A percentile compares a stretch with the other conserved stretches of the same genome.
These are phyloP conservation scores for Hydropsyche betteni DNA, from an alignment of 2,888 invertebrate species.

Conservation along the genomic window DNA sequence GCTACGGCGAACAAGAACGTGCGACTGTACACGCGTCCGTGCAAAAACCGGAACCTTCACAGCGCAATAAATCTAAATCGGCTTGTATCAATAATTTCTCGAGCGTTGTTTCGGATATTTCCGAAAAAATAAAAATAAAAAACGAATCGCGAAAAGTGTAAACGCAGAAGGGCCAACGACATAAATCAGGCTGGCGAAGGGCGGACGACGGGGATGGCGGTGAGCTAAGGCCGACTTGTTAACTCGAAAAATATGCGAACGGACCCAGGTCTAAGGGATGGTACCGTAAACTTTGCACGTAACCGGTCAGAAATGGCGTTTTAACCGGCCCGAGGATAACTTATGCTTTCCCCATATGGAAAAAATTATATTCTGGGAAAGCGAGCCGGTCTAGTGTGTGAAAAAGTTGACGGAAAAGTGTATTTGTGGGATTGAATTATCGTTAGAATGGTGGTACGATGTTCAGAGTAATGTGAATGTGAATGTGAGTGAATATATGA, in stretches of 20 bases:
- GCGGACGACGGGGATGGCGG: neutral
- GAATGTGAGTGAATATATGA: no score
- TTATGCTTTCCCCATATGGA: neutral
- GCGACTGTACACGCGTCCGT: no score
- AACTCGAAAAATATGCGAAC: constrained; percentile 28
- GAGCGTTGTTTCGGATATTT: neutral
- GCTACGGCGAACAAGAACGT: no score
- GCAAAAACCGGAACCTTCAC: neutral
- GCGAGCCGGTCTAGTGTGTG: no score
- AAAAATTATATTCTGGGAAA: no score
- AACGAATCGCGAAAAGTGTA: neutral
- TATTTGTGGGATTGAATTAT: no score
- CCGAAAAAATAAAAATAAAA: neutral
- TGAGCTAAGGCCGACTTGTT: constrained; percentile 15
- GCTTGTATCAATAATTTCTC: constrained; percentile 20
- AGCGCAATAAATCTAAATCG: constrained; percentile 4
- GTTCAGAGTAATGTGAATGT: no score
- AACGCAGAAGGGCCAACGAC: neutral
- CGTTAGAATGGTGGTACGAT: no score
- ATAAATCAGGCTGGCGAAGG: constrained; percentile 12
- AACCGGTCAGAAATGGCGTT: constrained; percentile 21
- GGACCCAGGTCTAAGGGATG: constrained; percentile 9
- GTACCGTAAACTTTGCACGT: constrained; percentile 23
- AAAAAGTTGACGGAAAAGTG: no score
- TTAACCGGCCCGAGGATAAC: constrained; percentile 14